phyloP scores from a whole-genome alignment of 2,888 invertebrate species.

The Dinocampus coccinellae region DNA sequence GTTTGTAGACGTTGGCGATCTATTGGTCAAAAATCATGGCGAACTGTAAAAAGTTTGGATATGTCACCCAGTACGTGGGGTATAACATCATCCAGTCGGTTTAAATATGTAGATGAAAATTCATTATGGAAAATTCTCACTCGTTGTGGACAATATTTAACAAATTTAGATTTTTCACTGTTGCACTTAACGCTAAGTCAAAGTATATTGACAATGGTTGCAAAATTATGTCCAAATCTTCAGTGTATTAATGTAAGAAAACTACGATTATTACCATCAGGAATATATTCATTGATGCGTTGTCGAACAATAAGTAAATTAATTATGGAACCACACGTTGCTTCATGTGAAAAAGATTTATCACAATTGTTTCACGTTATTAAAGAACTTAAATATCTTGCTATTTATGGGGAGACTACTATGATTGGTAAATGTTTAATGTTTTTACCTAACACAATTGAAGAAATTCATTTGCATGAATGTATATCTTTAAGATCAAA shows the following conservation, averaged over 20 bases:
- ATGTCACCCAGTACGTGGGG: constrained; percentile 53
- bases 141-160: constrained; percentile 70
- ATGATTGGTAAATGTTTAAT: constrained; percentile 59
- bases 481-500: constrained; percentile 52
- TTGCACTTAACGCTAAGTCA: constrained; percentile 71
- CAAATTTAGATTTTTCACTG: constrained; percentile 71
- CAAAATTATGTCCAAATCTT: constrained; percentile 74
- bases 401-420: constrained; percentile 45
- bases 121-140: constrained; percentile 71
- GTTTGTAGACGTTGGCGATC: constrained; percentile 74
- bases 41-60: constrained; percentile 64
- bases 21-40: constrained; percentile 71
- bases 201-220: constrained; percentile 72
- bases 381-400: constrained; percentile 55
- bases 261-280: constrained; percentile 72
- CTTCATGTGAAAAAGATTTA: constrained; percentile 60
- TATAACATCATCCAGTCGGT: constrained; percentile 31
- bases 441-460: constrained; percentile 56
- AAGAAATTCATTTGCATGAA: constrained; percentile 53
- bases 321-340: constrained; percentile 70
- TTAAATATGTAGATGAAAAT: constrained; percentile 45
- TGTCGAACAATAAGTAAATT: constrained; percentile 71
- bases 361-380: constrained; percentile 57
- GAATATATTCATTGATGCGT: constrained; percentile 69
- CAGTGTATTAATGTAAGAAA: constrained; percentile 71